These are phyloP conservation scores for Numenius phaeopus DNA, from an alignment of 2,797 vertebrate genomes.

Conservation along the genomic window DNA sequence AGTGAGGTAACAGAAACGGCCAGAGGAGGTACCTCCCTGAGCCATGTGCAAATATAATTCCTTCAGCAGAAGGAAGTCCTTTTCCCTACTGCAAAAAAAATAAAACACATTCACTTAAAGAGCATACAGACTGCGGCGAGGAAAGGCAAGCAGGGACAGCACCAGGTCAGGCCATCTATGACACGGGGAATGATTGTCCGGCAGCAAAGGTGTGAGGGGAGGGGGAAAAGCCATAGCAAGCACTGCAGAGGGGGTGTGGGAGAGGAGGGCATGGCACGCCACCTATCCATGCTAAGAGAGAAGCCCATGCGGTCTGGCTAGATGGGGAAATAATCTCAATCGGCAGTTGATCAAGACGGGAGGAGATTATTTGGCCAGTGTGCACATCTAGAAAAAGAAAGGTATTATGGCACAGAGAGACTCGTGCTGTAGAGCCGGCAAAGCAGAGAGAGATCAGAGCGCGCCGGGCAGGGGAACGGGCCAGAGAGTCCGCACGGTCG, in stretches of 20 bases:
- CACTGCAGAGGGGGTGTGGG: neutral
- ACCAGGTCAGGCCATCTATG: slow-evolving; percentile 49
- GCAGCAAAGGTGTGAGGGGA: slow-evolving; percentile 6
- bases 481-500: neutral
- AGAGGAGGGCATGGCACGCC: neutral
- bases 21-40: slow-evolving; percentile 62
- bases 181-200: slow-evolving; percentile 56
- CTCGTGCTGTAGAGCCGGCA: neutral
- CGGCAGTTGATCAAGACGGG: neutral
- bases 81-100: slow-evolving; percentile 45
- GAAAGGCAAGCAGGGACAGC: slow-evolving; percentile 50
- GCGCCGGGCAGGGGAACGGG: neutral
- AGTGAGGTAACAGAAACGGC: slow-evolving; percentile 81
- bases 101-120: slow-evolving; percentile 46
- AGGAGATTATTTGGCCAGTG: slow-evolving; percentile 57
- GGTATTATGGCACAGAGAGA: slow-evolving; percentile 69
- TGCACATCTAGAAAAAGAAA: slow-evolving; percentile 38
- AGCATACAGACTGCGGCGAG: slow-evolving; percentile 51
- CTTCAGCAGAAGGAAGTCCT: slow-evolving; percentile 64
- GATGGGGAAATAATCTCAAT: neutral
- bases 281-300: neutral
- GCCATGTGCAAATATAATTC: slow-evolving; percentile 76
- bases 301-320: slow-evolving; percentile 18
- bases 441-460: neutral
- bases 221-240: neutral